These are phyloP conservation scores for Mystacornis crossleyi DNA, from an alignment of 2,113 vertebrate genomes.

Conservation along the genomic window DNA sequence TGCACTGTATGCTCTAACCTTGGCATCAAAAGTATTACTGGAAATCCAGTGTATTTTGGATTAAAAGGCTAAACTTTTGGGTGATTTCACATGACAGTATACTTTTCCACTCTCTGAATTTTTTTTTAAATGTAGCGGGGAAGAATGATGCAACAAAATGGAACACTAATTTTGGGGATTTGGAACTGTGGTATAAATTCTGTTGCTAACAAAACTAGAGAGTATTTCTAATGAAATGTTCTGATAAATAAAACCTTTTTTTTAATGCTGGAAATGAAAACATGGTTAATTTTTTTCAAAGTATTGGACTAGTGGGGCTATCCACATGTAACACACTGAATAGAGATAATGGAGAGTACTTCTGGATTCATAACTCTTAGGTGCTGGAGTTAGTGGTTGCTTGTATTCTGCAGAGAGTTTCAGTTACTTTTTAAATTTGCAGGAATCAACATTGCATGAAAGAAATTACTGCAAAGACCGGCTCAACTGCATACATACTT, in stretches of 20 bases:
- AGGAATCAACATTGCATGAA: background rate
- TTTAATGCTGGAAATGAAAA: background rate
- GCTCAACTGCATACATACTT: background rate
- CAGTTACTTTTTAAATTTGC: background rate
- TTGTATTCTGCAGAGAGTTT: background rate
- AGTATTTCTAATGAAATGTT: background rate
- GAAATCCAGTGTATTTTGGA: background rate
- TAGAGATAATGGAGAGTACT: background rate
- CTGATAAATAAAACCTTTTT: background rate
- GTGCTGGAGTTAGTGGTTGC: background rate
- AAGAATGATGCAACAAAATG: background rate
- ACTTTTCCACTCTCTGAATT: background rate
- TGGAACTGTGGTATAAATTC: background rate
- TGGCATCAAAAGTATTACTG: background rate
- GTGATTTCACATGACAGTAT: background rate
- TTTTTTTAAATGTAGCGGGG: accelerated
- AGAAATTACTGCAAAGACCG: background rate
- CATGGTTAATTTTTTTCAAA: background rate
- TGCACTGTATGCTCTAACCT: background rate
- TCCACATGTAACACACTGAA: background rate
- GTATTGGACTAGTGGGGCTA: background rate
- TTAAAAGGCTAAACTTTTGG: background rate
- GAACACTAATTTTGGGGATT: background rate
- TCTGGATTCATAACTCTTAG: background rate
- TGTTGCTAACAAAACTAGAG: background rate